phyloP scores from a whole-genome alignment of 2,888 invertebrate species.

The Alloplasta piceator region DNA sequence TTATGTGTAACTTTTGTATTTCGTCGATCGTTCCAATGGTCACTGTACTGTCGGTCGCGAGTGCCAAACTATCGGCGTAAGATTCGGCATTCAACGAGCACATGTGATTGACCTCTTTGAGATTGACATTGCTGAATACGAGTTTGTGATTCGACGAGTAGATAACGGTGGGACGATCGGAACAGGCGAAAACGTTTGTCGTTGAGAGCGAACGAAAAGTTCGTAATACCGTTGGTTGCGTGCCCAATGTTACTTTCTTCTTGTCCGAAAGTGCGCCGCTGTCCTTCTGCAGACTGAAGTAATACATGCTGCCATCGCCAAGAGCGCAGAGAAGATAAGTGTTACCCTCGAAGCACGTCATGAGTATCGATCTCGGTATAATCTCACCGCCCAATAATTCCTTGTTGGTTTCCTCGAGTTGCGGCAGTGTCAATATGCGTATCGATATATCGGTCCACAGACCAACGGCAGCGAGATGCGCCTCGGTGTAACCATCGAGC shows the following conservation, averaged over 20 bases:
- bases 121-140: constrained; percentile 98
- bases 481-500: constrained; percentile 86
- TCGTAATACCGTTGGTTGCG: constrained; percentile 96
- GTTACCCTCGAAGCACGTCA: constrained; percentile 96
- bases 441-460: constrained; percentile 99
- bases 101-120: constrained; percentile 98
- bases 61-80: constrained; percentile 95
- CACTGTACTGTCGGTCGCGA: constrained; percentile 94
- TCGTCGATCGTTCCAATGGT: constrained; percentile 99
- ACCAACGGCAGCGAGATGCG: constrained; percentile 94
- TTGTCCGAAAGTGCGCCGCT: constrained; percentile 92
- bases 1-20: constrained; percentile 98
- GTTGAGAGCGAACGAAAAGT: constrained; percentile 96
- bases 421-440: constrained; percentile 92
- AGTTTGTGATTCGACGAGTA: constrained; percentile 99
- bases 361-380: constrained; percentile 97
- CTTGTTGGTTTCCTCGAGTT: constrained; percentile 91
- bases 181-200: constrained; percentile 99
- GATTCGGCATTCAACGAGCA: constrained; percentile 98
- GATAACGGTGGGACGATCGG: constrained; percentile 98
- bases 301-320: constrained; percentile 99
- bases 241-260: constrained; percentile 98
- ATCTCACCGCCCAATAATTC: constrained; percentile 97
- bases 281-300: constrained; percentile 92
- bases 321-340: constrained; percentile 96